Evolutionary conservation across 2,797 vertebrate species (phyloP).

Genomic region (Mormyrops boulengeri): DNA sequence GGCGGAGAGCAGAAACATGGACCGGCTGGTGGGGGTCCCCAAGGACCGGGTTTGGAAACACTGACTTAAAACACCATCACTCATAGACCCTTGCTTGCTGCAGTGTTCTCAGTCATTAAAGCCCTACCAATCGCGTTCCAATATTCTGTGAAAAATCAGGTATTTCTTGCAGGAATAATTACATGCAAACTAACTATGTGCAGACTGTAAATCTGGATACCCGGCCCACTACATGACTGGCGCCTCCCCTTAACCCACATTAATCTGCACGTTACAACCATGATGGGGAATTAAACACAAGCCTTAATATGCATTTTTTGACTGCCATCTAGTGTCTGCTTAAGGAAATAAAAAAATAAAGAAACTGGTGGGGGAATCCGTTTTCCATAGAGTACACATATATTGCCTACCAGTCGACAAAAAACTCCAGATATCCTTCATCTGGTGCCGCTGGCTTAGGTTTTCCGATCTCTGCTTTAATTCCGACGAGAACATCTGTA

Average conservation of each 20-base stretch:
- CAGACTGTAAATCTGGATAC: background rate
- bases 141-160: background rate
- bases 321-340: background rate
- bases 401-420: conserved; percentile 68
- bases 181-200: background rate
- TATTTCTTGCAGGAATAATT: background rate
- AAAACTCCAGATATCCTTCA: conserved; percentile 78
- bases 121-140: background rate
- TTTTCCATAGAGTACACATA: background rate
- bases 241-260: background rate
- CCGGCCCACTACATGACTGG: background rate
- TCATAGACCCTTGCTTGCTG: background rate
- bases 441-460: conserved; percentile 72
- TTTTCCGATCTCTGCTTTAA: conserved; percentile 91
- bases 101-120: background rate
- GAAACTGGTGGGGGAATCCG: background rate
- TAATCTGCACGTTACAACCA: background rate
- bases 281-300: background rate
- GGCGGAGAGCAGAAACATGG: background rate
- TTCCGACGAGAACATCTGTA: conserved; percentile 85
- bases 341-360: background rate
- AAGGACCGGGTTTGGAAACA: background rate
- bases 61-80: background rate
- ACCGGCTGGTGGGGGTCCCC: background rate
- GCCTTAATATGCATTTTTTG: background rate